Evolutionary conservation across 2,888 invertebrate genomes (phyloP), one percentile per base, ranked within the genome.

Genomic region (Rhabditoides inermis): DNA sequence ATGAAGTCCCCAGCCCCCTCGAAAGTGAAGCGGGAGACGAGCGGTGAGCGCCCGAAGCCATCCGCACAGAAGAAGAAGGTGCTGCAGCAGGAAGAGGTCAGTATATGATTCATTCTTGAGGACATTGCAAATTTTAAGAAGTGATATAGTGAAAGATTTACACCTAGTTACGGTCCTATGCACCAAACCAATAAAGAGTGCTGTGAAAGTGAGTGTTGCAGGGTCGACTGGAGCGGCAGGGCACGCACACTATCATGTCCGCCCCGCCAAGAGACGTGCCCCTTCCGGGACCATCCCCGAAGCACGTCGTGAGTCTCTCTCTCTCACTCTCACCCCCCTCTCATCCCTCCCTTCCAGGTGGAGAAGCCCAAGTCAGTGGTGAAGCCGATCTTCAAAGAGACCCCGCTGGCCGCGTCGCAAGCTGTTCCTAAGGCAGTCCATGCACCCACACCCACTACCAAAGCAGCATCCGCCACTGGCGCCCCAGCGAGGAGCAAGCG

Each of bases 291-390:
- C 48, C 20, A 26, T 48, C 40, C 15, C 18, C 26, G 2, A 40
- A 12, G 12, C 7, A 12, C 7, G 12, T 20, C 12, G n/a, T 45
- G 22, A 59, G 12, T n/a, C 2, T 26, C 25, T 30, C 46, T 35
- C 20, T 48, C 27, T 45, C 36, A n/a, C n/a, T n/a, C n/a, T n/a
- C n/a, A n/a, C n/a, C n/a, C n/a, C n/a, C n/a, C n/a, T n/a, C n/a
- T n/a, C n/a, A n/a, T n/a, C n/a, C n/a, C n/a, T n/a, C n/a, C n/a
- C n/a, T n/a, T n/a, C n/a, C n/a, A n/a, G 10, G 48, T 52, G 45
- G 61, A 54, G 49, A 72, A 72, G 47, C 72, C 72, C 6, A 65
- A 69, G 45, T 70, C 69, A 1, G 73, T 72, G 20, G 72, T 72
- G 27, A 66, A 65, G 37, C 72, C 72, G 39, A 72, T 72, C 73